phyloP scores from a whole-genome alignment of 2,113 vertebrate species.

The Bombycilla garrulus region DNA sequence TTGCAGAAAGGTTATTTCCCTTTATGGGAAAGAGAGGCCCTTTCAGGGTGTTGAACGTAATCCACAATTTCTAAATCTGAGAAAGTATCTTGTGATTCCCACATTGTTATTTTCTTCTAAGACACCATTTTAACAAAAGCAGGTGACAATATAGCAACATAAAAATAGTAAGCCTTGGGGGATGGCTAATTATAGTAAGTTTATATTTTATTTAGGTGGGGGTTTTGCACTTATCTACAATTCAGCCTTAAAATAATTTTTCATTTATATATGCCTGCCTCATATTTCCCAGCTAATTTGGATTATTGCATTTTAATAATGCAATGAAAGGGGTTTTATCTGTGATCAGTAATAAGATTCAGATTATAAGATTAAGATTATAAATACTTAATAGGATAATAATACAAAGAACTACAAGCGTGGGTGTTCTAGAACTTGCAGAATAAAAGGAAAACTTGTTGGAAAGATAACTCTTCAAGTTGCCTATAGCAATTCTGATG shows the following conservation, averaged over 20 bases:
- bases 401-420: background rate
- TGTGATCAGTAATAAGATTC: background rate
- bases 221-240: background rate
- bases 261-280: background rate
- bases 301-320: background rate
- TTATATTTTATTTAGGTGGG: background rate
- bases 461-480: background rate
- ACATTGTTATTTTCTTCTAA: background rate
- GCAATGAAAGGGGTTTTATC: fast-evolving
- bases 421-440: background rate
- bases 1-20: background rate
- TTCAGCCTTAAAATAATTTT: background rate
- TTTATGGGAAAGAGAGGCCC: background rate
- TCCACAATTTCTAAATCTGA: background rate
- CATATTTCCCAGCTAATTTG: background rate
- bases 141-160: background rate
- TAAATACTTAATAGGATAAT: background rate
- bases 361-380: no score
- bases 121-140: background rate
- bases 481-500: background rate
- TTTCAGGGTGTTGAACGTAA: background rate
- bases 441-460: background rate
- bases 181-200: background rate
- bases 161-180: background rate
- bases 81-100: background rate